Evolutionary conservation across 2,888 invertebrate genomes (phyloP), one percentile per base, ranked within the genome.

Genomic region (Cephus pygmeus): DNA sequence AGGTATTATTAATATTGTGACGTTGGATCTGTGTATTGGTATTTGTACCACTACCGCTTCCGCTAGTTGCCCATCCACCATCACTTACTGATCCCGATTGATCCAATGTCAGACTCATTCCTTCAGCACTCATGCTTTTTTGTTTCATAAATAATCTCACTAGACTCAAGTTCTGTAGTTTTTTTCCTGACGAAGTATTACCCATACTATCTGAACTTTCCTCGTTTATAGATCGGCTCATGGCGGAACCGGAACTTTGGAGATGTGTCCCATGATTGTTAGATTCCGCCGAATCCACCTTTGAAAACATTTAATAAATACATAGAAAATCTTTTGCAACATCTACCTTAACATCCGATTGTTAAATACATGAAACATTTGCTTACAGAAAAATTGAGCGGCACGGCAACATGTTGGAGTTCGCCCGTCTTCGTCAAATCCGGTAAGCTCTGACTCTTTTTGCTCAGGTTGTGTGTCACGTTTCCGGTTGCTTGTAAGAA

Each of bases 131-230:
- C 92, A 94, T 94, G 90, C 96, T 97, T 91, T 97, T 97, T 89
- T 97, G 97, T 91, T 97, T 97, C 94, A 97, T 97, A 89, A 97
- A 97, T 83, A 97, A 93, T 91, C 96, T 96, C 73, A 97, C 96
- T 88, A 97, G 93, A 91, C 95, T 97, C 90, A 97, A 95, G 84
- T 96, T 94, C 87, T 95, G 95, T 82, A 95, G 94, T 85, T 94
- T 91, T 73, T 90, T 90, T 4, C 85, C 87, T 23, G 83, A 80
- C n/a, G 85, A 77, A 11, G 86, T 82, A 73, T 90, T 88, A 3
- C 87, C 88, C 1, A 83, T 86, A 75, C 89, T 91, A n/a, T 89
- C 89, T 1, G 90, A 88, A 82, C 88, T 90, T 68, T 90, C 90
- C 78, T 90, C 91, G 74, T 89, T 91, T 73, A 87, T 85, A 56